Conservation (phyloP, 2,113 vertebrate species). For the Lethenteron camtschaticum region DNA sequence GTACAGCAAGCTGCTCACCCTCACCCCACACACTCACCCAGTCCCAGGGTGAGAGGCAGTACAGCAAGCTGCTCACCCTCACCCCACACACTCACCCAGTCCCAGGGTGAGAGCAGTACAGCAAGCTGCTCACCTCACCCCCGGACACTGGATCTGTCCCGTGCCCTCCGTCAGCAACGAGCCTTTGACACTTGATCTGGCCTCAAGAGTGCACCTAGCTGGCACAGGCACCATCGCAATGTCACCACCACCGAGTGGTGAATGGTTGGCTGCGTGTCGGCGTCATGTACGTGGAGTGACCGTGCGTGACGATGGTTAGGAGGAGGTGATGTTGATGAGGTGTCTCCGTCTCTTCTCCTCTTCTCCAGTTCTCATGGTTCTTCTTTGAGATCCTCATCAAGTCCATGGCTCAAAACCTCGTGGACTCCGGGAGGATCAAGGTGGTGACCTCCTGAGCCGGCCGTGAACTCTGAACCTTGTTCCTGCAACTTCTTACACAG, state of each 20-base stretch:
- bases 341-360: slow-evolving; percentile 10
- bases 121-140: background rate
- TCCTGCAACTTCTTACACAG: no score
- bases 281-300: background rate
- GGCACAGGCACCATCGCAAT: no score
- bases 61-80: background rate
- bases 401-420: slow-evolving; percentile 88
- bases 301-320: background rate
- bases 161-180: no score
- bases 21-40: background rate
- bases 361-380: slow-evolving; percentile 87
- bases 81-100: background rate
- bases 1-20: background rate
- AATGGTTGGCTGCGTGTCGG: background rate
- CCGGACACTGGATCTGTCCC: no score
- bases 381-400: slow-evolving; percentile 94
- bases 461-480: no score
- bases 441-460: slow-evolving; percentile 18
- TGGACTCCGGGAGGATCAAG: slow-evolving; percentile 76
- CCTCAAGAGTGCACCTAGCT: no score
- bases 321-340: background rate
- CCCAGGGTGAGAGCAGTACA: background rate
- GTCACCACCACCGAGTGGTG: background rate
- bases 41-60: background rate
- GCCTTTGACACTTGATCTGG: no score